A percentile compares a stretch with the other conserved stretches of the same genome.
Evolutionary conservation across 2,797 vertebrate species (phyloP).

Genomic region (Spinus pinus): DNA sequence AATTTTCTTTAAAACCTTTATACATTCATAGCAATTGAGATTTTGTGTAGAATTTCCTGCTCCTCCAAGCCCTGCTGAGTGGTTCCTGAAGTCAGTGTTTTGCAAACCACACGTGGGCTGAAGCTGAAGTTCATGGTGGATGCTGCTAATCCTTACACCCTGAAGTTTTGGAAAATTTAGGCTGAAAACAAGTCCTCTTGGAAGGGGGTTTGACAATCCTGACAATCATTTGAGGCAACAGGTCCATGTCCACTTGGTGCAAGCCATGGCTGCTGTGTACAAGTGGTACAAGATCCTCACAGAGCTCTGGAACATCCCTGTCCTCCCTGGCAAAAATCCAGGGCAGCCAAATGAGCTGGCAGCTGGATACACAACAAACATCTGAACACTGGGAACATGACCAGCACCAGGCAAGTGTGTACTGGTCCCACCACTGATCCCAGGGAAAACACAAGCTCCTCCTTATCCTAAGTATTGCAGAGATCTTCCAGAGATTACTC

Average conservation of each 20-base stretch:
- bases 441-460: not conserved
- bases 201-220: not conserved
- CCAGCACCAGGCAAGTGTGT: not conserved
- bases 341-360: not conserved
- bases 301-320: not conserved
- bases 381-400: not conserved
- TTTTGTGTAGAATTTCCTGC: not conserved
- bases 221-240: not conserved
- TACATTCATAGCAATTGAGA: not conserved
- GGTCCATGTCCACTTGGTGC: not conserved
- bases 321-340: not conserved
- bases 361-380: not conserved
- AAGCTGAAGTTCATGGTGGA: not conserved
- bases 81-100: not conserved
- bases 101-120: not conserved
- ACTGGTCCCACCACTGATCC: not conserved
- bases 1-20: not conserved
- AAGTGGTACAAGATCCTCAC: fast-evolving
- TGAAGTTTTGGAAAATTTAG: not conserved
- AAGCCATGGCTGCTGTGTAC: not conserved
- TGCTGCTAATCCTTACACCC: not conserved
- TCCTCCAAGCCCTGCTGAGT: not conserved
- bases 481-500: not conserved
- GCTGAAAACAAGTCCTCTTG: not conserved
- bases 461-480: not conserved